Evolutionary conservation across 2,888 invertebrate genomes (phyloP), one percentile per base, ranked within the genome.

Genomic region (Lottia scabra): DNA sequence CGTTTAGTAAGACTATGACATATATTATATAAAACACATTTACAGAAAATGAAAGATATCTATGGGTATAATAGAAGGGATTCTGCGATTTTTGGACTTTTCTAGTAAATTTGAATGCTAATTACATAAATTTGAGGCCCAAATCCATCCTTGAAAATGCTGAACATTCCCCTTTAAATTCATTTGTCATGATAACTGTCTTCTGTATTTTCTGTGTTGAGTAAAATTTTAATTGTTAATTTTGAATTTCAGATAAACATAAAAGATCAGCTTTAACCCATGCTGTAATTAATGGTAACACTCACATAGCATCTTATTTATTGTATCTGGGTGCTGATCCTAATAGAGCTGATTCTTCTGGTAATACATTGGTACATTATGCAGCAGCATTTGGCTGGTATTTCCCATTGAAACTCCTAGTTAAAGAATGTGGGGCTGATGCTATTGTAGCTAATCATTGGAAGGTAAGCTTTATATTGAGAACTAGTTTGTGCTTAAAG

Each of bases 341-440:
- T 1, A 85, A 90, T 75, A 81, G 84, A 8, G 84, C 84, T 0
- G 92, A 92, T 80, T 89, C 89, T 38, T 91, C 91, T 12, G 91
- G 91, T 45, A 92, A 92, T 82, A 87, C 91, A 0, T 80, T 90
- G 2, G 86, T 91, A 1, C 91, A 92, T 83, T 92, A 92, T 83
- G 91, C 92, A 2, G 90, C 90, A 65, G 91, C 91, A 0, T 92
- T 92, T 81, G 92, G 92, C 23, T 92, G 91, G 91, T 89, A 90
- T 80, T 90, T 90, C 79, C 89, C 89, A 72, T 82, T 91, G 38
- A 88, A 91, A 75, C 78, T 91, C 12, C 85, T 92, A 19, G 82
- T 91, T 19, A 88, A 90, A 71, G 89, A 91, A 75, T 87, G 85
- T 23, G 85, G 85, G 1, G 90, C 90, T 44, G 84, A 87, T 30